phyloP scores from a whole-genome alignment of 1,140 invertebrate species.

The Scaptomyza hsui region DNA sequence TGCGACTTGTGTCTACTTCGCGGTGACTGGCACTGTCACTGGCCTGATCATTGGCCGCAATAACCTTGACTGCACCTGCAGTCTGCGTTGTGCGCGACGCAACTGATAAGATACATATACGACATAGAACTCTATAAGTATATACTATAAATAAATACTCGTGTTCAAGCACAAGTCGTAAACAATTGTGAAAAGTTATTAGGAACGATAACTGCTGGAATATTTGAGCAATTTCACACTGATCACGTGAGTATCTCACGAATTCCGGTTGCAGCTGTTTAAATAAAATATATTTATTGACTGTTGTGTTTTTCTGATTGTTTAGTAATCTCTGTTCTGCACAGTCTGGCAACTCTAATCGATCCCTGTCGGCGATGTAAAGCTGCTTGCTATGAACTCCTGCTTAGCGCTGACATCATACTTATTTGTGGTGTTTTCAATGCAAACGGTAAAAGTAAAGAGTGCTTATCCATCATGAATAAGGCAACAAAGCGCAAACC shows the following conservation, averaged over 20 bases:
- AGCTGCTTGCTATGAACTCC: too few relatives aligned
- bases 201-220: background rate
- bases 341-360: too few relatives aligned
- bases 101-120: constrained; percentile 47
- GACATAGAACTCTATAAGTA: background rate
- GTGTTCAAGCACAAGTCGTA: constrained; percentile 14
- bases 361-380: too few relatives aligned
- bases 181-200: constrained; percentile 8
- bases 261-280: too few relatives aligned
- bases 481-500: constrained; percentile 40
- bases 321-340: too few relatives aligned
- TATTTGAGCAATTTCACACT: constrained; percentile 21
- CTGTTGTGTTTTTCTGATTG: too few relatives aligned
- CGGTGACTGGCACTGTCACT: background rate
- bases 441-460: constrained; percentile 17
- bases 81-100: constrained; percentile 6
- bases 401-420: too few relatives aligned
- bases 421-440: too few relatives aligned
- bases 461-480: constrained; percentile 39
- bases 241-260: constrained; percentile 74
- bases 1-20: background rate
- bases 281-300: too few relatives aligned
- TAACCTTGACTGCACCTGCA: constrained; percentile 47
- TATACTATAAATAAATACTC: constrained; percentile 16
- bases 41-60: constrained; percentile 15